Evolutionary conservation across 2,797 vertebrate species (phyloP), one percentile per base, ranked within the genome.

Genomic region (Clarias platycephalus): DNA sequence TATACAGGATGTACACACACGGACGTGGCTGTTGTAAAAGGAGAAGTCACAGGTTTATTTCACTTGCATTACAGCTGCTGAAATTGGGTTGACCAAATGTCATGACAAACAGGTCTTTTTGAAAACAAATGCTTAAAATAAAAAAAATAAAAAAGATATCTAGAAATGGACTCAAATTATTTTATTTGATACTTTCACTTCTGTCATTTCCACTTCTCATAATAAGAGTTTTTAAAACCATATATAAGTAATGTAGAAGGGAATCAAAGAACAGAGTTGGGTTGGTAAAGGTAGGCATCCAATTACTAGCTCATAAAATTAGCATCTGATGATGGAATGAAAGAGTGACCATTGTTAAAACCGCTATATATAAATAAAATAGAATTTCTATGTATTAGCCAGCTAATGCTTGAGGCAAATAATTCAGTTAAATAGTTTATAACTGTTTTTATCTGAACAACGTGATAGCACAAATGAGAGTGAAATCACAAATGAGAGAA

Each of bases 71-170:
- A n/a, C 37, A 44, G 22, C 22, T 37, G 58, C 28, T 79, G 22
- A 60, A 79, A n/a, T 62, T 60, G 5, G 31, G 13, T 20, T 78
- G 55, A 37, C 55, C 57, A 78, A 72, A 72, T 49, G 49, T 53
- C 49, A 53, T 53, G 49, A 53, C 49, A 49, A 83, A 85, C 85
- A 87, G 72, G 78, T 55, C 22, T 71, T 71, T 71, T 3, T 40
- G 34, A 20, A 24, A 71, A 53, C 28, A 74, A 26, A 74, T 26
- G 40, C 24, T 26, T 16, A 53, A 72, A n/a, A 8, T 44, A 37
- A 18, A 22, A n/a, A n/a, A n/a, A n/a, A n/a, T n/a, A 8, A 22
- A 1, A 4, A 10, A 16, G 40, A n/a, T 71, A 22, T 71, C 10
- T 5, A 24, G 3, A 40, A 37, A 22, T 68, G 40, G 8, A 22